phyloP scores from a whole-genome alignment of 2,113 vertebrate species.

The Cariama cristata region DNA sequence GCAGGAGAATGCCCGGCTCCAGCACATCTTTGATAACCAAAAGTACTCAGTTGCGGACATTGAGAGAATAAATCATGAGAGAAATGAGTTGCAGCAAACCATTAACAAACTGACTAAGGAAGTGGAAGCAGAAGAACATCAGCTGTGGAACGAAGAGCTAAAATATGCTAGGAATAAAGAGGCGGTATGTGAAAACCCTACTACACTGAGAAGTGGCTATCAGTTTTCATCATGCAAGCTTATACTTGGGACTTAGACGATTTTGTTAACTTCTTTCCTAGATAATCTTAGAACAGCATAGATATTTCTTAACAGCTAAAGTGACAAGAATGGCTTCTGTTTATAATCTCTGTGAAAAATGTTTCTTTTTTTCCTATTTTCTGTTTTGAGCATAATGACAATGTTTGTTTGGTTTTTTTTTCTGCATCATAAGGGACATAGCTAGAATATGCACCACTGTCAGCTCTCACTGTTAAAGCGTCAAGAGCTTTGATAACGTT shows the following conservation, averaged over 20 bases:
- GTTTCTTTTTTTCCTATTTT: accelerated
- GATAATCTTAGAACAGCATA: neutral
- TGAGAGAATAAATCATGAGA: slow-evolving; percentile 93
- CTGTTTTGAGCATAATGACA: neutral
- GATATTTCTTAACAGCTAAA: neutral
- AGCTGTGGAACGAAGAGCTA: slow-evolving; percentile 93
- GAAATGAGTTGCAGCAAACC: slow-evolving; percentile 88
- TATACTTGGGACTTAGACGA: neutral
- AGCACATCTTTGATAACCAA: slow-evolving; percentile 87
- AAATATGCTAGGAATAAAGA: slow-evolving; percentile 90
- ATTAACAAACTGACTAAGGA: slow-evolving; percentile 84
- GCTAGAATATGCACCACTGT: neutral
- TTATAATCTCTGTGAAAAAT: neutral
- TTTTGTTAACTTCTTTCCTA: neutral
- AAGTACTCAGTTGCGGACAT: slow-evolving; percentile 93
- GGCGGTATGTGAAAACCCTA: slow-evolving; percentile 76
- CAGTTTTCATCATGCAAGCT: neutral
- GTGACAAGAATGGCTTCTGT: neutral
- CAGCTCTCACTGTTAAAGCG: neutral
- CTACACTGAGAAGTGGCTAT: neutral
- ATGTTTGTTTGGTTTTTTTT: neutral
- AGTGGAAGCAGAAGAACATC: slow-evolving; percentile 86
- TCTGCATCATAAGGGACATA: neutral
- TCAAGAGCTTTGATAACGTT: neutral
- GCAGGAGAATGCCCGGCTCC: slow-evolving; percentile 84